phyloP scores from a whole-genome alignment of 2,888 invertebrate genomes.

The Griposia aprilina region DNA sequence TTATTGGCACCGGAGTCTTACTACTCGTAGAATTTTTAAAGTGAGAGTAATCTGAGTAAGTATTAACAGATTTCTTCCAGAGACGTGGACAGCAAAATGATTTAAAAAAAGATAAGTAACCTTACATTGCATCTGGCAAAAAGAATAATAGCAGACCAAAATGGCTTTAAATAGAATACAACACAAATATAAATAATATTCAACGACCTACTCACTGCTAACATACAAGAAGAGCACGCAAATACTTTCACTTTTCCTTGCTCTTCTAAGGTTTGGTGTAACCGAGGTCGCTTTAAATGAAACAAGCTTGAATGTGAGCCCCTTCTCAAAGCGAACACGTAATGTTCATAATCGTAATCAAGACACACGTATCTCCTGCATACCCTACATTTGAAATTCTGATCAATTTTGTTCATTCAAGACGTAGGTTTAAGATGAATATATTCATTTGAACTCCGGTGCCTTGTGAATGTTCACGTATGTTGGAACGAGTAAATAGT shows the following conservation, averaged over 20 bases:
- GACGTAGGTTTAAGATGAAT: constrained; percentile 51
- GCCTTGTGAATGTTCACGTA: constrained; percentile 49
- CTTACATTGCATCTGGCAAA: constrained; percentile 23
- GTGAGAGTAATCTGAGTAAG: constrained; percentile 35
- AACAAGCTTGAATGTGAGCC: constrained; percentile 36
- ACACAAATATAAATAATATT: constrained; percentile 8
- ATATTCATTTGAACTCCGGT: constrained; percentile 63
- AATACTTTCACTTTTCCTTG: not conserved
- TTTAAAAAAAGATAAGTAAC: constrained; percentile 57
- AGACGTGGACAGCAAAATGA: constrained; percentile 27
- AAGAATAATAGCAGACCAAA: constrained; percentile 10
- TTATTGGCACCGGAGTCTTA: constrained; percentile 63
- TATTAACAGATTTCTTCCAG: constrained; percentile 48
- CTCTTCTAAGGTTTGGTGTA: constrained; percentile 25
- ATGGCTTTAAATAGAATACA: constrained; percentile 29
- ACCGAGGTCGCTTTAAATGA: constrained; percentile 19
- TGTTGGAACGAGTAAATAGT: constrained; percentile 62
- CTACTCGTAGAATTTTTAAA: constrained; percentile 23
- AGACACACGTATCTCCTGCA: constrained; percentile 48
- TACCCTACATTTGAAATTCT: constrained; percentile 55
- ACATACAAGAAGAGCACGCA: not conserved
- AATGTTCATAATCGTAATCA: constrained; percentile 52
- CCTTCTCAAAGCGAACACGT: constrained; percentile 34
- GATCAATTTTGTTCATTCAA: constrained; percentile 55
- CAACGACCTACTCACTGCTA: constrained; percentile 7